phyloP scores from a whole-genome alignment of 2,888 invertebrate genomes.

The Adelognathus sp. region DNA sequence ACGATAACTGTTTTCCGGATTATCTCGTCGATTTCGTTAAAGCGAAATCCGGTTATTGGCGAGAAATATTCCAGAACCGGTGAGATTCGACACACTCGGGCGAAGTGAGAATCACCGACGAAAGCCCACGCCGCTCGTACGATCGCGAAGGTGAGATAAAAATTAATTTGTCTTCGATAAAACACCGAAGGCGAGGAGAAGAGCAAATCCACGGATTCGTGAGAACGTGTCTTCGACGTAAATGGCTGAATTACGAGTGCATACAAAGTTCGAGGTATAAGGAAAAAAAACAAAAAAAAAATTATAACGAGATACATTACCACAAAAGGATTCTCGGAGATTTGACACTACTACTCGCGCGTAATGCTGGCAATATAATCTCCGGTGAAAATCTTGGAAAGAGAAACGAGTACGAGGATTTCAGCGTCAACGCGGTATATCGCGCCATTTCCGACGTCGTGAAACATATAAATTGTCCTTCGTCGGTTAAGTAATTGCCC shows the following conservation, averaged over 20 bases:
- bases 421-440: background rate
- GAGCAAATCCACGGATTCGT: background rate
- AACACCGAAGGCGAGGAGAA: background rate
- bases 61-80: background rate
- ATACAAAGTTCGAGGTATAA: background rate
- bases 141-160: background rate
- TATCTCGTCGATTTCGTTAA: background rate
- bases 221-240: background rate
- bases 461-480: constrained; percentile 74
- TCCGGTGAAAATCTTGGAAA: background rate
- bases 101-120: background rate
- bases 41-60: background rate
- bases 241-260: background rate
- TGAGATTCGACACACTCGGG: background rate
- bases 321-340: background rate
- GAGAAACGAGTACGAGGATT: constrained; percentile 1
- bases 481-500: constrained; percentile 79
- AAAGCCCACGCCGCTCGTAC: background rate
- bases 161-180: background rate
- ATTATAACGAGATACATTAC: background rate
- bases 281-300: background rate
- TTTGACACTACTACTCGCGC: background rate
- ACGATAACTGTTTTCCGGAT: background rate
- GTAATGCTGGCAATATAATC: background rate
- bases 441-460: background rate